These are phyloP conservation scores for Polypedilum vanderplanki DNA, from an alignment of 1,140 invertebrate species.

Conservation along the genomic window DNA sequence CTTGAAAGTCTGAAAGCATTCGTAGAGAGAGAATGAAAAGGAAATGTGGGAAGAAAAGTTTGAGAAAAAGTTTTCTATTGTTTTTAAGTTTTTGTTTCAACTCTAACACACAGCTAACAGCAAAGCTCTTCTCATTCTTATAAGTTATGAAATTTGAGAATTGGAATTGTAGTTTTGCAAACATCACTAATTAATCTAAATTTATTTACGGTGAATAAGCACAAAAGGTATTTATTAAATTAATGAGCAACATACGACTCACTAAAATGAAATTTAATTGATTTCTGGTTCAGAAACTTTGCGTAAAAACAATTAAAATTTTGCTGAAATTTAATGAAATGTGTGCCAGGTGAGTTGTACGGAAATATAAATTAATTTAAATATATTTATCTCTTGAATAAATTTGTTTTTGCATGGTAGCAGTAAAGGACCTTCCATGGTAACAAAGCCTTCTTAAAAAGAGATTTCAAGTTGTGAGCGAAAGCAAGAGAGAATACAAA, in stretches of 20 bases:
- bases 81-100: neutral
- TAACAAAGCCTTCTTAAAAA: no score
- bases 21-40: neutral
- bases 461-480: no score
- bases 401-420: no score
- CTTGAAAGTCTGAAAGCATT: constrained; percentile 1
- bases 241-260: neutral
- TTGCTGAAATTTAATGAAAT: no score
- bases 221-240: neutral
- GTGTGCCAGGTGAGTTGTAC: no score
- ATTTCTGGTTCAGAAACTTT: constrained; percentile 6
- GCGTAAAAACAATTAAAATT: constrained; percentile 1
- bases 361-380: no score
- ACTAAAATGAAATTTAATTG: constrained; percentile 1
- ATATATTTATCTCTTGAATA: no score
- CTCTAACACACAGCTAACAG: neutral
- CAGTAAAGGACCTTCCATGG: no score
- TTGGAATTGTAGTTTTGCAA: neutral
- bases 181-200: constrained; percentile 7
- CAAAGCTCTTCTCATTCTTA: neutral
- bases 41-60: neutral
- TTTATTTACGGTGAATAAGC: neutral
- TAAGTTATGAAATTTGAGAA: no score
- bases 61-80: neutral
- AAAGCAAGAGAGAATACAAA: no score